phyloP scores from a whole-genome alignment of 2,888 invertebrate species.

The Tipula helvola region DNA sequence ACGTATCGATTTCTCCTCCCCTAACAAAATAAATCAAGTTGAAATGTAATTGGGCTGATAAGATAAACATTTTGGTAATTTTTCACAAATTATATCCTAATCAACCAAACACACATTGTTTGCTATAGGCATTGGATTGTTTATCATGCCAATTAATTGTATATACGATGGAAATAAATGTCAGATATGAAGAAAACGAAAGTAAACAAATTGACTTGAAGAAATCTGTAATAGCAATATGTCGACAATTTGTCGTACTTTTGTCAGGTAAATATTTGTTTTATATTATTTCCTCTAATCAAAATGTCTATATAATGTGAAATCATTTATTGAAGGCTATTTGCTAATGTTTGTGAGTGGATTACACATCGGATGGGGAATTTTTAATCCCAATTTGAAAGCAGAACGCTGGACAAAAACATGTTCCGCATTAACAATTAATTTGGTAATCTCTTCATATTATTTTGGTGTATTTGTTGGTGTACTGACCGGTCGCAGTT shows the following conservation, averaged over 20 bases:
- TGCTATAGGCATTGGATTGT: background rate
- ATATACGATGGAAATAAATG: background rate
- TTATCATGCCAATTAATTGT: background rate
- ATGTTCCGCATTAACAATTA: background rate
- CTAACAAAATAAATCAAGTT: background rate
- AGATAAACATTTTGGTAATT: background rate
- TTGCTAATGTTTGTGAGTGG: conserved; percentile 11
- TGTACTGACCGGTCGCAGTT: background rate
- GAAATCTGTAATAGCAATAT: background rate
- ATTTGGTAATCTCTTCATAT: conserved; percentile 11
- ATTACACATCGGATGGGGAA: conserved; percentile 12
- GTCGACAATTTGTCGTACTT: background rate
- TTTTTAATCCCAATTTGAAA: conserved; percentile 12
- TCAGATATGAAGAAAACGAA: background rate
- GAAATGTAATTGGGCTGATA: background rate
- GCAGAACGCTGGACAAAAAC: background rate
- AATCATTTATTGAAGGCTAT: background rate
- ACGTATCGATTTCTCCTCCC: background rate
- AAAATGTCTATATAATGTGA: background rate
- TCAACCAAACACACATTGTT: background rate
- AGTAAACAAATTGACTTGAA: background rate
- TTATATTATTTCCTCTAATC: background rate
- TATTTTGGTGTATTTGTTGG: conserved; percentile 15
- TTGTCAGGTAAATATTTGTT: background rate
- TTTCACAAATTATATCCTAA: background rate